Percentiles rank a stretch among this genome's conserved stretches.
Conservation (phyloP, 2,113 vertebrate species). For the Apodemus sylvaticus region DNA sequence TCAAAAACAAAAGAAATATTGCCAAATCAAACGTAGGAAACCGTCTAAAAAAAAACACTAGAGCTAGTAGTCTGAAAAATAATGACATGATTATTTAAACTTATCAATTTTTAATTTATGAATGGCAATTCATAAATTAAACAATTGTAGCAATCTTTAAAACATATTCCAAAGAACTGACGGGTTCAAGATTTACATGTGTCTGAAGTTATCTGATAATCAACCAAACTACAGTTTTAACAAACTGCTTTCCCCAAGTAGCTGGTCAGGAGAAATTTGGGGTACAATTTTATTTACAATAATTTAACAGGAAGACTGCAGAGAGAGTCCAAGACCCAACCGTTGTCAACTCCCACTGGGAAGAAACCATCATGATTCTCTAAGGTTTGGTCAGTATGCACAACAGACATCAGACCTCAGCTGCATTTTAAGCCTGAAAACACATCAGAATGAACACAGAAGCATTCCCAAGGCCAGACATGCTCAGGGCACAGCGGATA, state of each 20-base stretch:
- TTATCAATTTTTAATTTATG: too few relatives aligned
- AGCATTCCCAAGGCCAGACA: background rate
- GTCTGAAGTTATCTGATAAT: too few relatives aligned
- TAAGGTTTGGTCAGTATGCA: background rate
- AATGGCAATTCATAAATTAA: too few relatives aligned
- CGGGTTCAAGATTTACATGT: too few relatives aligned
- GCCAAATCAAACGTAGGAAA: background rate
- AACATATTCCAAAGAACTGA: too few relatives aligned
- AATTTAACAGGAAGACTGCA: background rate
- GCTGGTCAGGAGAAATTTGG: background rate
- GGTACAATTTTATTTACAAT: background rate
- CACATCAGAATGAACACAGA: background rate
- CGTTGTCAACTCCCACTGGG: background rate
- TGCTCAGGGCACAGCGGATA: constrained; percentile 15
- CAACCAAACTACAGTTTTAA: too few relatives aligned
- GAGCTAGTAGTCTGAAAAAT: background rate
- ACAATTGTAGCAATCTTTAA: too few relatives aligned
- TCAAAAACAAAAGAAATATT: background rate
- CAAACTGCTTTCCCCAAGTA: too few relatives aligned
- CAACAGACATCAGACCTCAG: constrained; percentile 29
- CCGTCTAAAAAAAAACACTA: background rate
- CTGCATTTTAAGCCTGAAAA: constrained; percentile 5
- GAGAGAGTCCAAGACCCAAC: background rate
- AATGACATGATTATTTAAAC: background rate
- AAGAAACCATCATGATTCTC: background rate